Conservation (phyloP, 2,888 invertebrate species). For the Artemia sp. region DNA sequence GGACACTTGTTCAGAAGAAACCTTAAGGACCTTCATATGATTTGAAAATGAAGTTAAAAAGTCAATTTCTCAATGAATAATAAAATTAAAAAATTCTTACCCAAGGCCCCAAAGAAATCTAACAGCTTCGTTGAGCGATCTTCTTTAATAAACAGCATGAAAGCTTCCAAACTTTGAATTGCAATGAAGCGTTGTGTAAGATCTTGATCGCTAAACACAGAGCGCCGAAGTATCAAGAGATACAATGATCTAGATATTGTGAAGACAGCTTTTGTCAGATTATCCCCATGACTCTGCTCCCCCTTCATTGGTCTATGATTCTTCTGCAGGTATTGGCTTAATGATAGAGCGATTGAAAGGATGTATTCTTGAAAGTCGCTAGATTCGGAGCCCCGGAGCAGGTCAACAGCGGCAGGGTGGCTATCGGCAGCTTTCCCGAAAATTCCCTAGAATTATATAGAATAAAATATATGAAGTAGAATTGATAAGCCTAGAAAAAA, state of each 20-base stretch:
- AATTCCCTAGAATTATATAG: not conserved
- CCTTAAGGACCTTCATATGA: too few relatives aligned
- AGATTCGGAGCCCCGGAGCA: not conserved
- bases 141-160: not conserved
- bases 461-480: too few relatives aligned
- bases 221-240: not conserved
- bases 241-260: not conserved
- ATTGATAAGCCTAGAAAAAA: too few relatives aligned
- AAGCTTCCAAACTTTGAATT: not conserved
- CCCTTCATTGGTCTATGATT: not conserved
- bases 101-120: not conserved
- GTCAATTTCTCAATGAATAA: not conserved
- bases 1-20: too few relatives aligned
- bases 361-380: not conserved
- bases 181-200: constrained; percentile 3
- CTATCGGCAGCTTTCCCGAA: not conserved
- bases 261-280: not conserved
- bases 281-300: constrained; percentile 7
- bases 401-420: constrained; percentile 11
- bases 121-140: not conserved
- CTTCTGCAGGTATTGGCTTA: not conserved
- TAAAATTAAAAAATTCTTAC: not conserved
- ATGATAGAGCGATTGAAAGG: not conserved
- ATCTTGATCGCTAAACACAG: not conserved
- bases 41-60: too few relatives aligned